Evolutionary conservation across 2,797 vertebrate genomes (phyloP).

Genomic region (Microcaecilia unicolor): DNA sequence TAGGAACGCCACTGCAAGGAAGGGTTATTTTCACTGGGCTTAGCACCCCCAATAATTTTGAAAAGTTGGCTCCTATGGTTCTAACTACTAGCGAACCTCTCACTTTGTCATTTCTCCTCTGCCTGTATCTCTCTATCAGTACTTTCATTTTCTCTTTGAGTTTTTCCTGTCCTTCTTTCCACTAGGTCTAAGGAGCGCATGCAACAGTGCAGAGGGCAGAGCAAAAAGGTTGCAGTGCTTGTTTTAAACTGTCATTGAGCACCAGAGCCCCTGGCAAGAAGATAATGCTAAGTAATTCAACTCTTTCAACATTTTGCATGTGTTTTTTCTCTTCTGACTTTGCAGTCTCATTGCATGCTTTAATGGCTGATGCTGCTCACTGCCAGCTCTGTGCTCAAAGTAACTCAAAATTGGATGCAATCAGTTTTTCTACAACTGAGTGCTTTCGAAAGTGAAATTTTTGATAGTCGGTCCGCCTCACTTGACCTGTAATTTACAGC

Average conservation of each 20-base stretch:
- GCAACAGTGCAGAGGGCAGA: no score
- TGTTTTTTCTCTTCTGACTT: not conserved
- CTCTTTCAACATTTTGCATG: constrained; percentile 14
- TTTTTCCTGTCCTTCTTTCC: no score
- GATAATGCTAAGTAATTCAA: constrained; percentile 23
- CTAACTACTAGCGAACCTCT: no score
- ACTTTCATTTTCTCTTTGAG: no score
- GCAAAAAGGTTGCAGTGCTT: constrained; percentile 7
- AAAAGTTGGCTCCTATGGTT: no score
- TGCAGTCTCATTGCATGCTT: not conserved
- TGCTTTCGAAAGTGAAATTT: not conserved
- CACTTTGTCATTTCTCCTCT: no score
- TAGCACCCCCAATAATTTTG: no score
- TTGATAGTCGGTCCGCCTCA: not conserved
- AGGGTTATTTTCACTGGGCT: no score
- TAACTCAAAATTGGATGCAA: not conserved
- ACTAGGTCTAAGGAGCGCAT: no score
- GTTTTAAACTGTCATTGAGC: constrained; percentile 18
- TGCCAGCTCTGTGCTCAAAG: not conserved
- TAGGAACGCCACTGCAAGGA: no score
- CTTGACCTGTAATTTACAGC: not conserved
- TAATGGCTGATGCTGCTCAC: constrained; percentile 3
- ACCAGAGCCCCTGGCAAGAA: constrained; percentile 18
- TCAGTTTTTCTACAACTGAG: not conserved
- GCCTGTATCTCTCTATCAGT: no score